phyloP scores from a whole-genome alignment of 2,797 vertebrate species.

The Emydoidea blandingii region DNA sequence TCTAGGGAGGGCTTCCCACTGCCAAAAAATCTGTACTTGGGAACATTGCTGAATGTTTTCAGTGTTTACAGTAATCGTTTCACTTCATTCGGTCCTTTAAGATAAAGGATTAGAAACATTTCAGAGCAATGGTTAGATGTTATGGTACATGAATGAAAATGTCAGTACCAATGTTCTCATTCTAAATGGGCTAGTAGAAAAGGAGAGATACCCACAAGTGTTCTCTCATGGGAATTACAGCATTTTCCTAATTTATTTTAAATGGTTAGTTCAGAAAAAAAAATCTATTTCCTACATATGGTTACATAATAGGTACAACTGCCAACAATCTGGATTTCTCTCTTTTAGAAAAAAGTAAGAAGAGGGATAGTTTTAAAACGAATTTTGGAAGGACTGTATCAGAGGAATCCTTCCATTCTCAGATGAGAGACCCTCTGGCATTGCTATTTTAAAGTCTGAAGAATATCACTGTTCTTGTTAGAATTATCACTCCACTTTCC shows the following conservation, averaged over 20 bases:
- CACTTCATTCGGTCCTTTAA: background rate
- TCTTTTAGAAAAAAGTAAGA: background rate
- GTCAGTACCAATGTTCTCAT: fast-evolving
- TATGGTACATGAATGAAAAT: background rate
- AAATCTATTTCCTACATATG: background rate
- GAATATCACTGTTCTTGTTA: background rate
- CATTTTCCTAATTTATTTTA: background rate
- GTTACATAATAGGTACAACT: background rate
- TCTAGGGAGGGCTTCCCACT: background rate
- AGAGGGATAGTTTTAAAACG: fast-evolving
- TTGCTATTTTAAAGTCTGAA: background rate
- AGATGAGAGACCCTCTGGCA: background rate
- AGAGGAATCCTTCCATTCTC: background rate
- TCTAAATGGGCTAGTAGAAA: background rate
- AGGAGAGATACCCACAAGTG: background rate
- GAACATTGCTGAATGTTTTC: constrained; percentile 33
- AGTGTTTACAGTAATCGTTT: constrained; percentile 25
- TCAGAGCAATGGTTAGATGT: background rate
- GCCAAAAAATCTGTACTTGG: constrained; percentile 50
- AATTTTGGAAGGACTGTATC: background rate
- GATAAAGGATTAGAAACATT: constrained; percentile 31
- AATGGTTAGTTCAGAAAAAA: background rate
- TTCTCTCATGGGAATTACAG: background rate
- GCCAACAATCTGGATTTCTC: background rate
- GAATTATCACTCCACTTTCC: background rate